Conservation (phyloP, 2,888 invertebrate genomes). For the Eupsilia transversa region DNA sequence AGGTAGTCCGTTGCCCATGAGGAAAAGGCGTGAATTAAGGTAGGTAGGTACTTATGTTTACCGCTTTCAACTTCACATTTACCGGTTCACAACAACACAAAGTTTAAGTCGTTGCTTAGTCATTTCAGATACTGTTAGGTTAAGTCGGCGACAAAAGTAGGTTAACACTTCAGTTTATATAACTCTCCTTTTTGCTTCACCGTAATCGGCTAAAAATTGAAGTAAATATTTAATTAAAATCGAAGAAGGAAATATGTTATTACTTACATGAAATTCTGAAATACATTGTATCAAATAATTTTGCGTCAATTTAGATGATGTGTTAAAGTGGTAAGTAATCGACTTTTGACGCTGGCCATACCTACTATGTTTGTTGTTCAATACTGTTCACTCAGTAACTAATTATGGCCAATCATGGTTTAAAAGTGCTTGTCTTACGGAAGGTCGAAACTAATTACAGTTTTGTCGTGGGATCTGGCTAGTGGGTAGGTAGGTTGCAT, state of each 20-base stretch:
- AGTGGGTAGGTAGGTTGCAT: not conserved
- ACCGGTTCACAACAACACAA: not conserved
- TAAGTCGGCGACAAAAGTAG: not conserved
- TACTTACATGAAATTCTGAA: not conserved
- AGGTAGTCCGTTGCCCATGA: not conserved
- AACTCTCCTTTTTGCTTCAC: no score
- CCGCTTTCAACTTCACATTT: not conserved
- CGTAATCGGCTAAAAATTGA: not conserved
- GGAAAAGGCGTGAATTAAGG: not conserved
- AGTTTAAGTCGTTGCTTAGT: constrained; percentile 12
- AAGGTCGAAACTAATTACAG: not conserved
- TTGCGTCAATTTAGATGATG: not conserved
- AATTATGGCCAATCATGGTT: not conserved
- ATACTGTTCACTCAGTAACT: not conserved
- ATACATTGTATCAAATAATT: not conserved
- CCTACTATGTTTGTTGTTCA: not conserved
- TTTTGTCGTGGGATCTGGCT: not conserved
- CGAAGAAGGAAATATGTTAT: not conserved
- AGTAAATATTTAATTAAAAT: not conserved
- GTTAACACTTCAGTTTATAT: not conserved
- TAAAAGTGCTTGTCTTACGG: not conserved
- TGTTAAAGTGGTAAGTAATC: not conserved
- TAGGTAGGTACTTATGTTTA: not conserved
- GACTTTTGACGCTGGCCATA: not conserved
- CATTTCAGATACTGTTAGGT: constrained; percentile 1